Conservation (phyloP, 2,113 vertebrate species). For the Ia io region DNA sequence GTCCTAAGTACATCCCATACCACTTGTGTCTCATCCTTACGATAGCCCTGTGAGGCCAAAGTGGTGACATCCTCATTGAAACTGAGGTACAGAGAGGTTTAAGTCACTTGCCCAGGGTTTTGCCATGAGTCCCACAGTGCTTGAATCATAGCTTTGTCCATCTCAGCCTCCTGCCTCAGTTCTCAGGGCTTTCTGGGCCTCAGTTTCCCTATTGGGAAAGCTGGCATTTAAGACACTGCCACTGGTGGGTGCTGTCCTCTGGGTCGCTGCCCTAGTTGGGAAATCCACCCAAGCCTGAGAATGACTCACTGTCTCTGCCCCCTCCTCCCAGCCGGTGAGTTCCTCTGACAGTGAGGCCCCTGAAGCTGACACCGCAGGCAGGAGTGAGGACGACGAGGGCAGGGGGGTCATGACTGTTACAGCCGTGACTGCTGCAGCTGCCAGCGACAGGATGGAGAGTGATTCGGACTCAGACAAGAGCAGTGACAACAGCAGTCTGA, state of each 20-base stretch:
- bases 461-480: constrained; percentile 90
- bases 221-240: not conserved
- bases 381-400: constrained; percentile 82
- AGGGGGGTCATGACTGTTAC: constrained; percentile 47
- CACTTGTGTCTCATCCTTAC: not conserved
- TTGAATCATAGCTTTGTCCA: rapidly evolving
- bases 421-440: not conserved
- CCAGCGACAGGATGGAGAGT: constrained; percentile 81
- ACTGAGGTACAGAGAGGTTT: not conserved
- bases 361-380: constrained; percentile 83
- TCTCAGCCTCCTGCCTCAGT: not conserved
- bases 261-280: rapidly evolving
- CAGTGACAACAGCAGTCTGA: constrained; percentile 87
- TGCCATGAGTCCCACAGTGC: not conserved
- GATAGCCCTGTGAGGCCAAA: not conserved
- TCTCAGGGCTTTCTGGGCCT: not conserved
- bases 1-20: rapidly evolving
- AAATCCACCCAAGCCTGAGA: rapidly evolving
- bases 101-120: not conserved
- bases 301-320: rapidly evolving
- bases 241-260: rapidly evolving
- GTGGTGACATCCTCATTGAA: not conserved
- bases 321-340: constrained; percentile 84
- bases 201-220: not conserved
- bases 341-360: constrained; percentile 93